phyloP scores from a whole-genome alignment of 92 coral and sea anemone species.

The Epizoanthus ramosus region DNA sequence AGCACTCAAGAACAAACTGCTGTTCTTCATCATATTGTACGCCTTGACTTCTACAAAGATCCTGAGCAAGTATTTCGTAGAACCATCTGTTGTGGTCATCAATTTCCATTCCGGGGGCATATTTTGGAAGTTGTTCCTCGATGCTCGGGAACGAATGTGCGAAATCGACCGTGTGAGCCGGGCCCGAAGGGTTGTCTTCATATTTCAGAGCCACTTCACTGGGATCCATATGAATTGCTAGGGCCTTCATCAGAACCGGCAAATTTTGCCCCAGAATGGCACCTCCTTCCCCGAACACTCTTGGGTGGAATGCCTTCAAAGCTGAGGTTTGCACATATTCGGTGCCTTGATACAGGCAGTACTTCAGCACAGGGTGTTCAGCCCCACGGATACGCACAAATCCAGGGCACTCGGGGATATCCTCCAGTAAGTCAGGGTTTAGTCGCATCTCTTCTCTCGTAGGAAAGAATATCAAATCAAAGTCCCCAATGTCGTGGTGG shows the following conservation, averaged over 20 bases:
- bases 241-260: conserved; percentile 4
- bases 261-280: conserved; percentile 1
- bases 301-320: conserved; percentile 60
- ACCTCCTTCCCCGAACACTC: conserved; percentile 51
- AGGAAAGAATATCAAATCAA: conserved; percentile 65
- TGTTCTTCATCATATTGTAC: conserved; percentile 47
- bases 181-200: conserved; percentile 23
- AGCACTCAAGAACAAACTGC: conserved; percentile 23
- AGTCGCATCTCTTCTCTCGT: conserved; percentile 41
- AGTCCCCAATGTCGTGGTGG: conserved; percentile 62
- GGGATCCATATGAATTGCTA: conserved; percentile 20
- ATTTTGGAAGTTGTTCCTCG: conserved; percentile 22
- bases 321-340: conserved; percentile 59
- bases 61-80: conserved; percentile 34
- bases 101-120: conserved; percentile 7
- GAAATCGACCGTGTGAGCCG: conserved; percentile 35
- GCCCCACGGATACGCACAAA: conserved; percentile 59
- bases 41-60: conserved; percentile 31
- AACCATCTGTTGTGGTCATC: conserved; percentile 40
- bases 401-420: conserved; percentile 36
- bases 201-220: conserved; percentile 18
- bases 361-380: conserved; percentile 58
- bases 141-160: conserved; percentile 47
- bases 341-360: conserved; percentile 53
- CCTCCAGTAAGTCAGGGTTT: conserved; percentile 51